Evolutionary conservation across 2,113 vertebrate genomes (phyloP).

Genomic region (Pterophyllum scalare): DNA sequence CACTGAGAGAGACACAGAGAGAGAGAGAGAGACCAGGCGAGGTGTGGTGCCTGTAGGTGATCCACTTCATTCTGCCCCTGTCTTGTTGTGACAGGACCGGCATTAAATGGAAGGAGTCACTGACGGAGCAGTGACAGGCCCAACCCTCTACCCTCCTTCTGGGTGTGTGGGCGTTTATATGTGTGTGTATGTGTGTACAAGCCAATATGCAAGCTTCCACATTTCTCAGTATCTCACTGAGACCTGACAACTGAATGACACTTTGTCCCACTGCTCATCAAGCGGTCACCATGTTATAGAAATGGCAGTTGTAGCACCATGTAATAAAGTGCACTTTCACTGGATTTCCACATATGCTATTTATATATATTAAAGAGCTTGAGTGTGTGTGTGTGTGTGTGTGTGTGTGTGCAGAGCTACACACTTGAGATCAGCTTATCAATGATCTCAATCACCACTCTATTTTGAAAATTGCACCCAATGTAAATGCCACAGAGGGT

Average conservation of each 20-base stretch:
- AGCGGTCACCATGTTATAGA: slow-evolving; percentile 34
- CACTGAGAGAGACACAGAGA: slow-evolving; percentile 24
- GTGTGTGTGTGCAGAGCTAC: not conserved
- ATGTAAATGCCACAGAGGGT: slow-evolving; percentile 27
- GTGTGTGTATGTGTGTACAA: slow-evolving; percentile 41
- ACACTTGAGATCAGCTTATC: slow-evolving; percentile 40
- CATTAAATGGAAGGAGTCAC: slow-evolving; percentile 73
- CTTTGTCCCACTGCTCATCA: slow-evolving; percentile 62
- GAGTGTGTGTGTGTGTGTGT: not conserved
- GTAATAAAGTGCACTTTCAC: slow-evolving; percentile 50
- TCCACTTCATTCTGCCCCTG: slow-evolving; percentile 74
- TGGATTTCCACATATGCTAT: slow-evolving; percentile 73
- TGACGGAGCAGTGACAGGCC: slow-evolving; percentile 76
- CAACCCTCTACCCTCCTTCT: slow-evolving; percentile 48
- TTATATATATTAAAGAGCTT: slow-evolving; percentile 38
- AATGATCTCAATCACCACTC: slow-evolving; percentile 24
- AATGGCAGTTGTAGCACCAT: slow-evolving; percentile 52
- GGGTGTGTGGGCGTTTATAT: slow-evolving; percentile 43
- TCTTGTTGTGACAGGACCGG: slow-evolving; percentile 80
- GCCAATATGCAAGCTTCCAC: slow-evolving; percentile 29
- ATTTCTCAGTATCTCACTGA: slow-evolving; percentile 38
- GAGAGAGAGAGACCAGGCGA: slow-evolving; percentile 40
- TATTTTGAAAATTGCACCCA: slow-evolving; percentile 14
- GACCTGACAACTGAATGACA: slow-evolving; percentile 67
- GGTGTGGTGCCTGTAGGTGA: slow-evolving; percentile 81